Base-by-base conservation (phyloP, 37 sponge, comb jelly and placozoan genomes). In the Agelas oroides region DNA sequence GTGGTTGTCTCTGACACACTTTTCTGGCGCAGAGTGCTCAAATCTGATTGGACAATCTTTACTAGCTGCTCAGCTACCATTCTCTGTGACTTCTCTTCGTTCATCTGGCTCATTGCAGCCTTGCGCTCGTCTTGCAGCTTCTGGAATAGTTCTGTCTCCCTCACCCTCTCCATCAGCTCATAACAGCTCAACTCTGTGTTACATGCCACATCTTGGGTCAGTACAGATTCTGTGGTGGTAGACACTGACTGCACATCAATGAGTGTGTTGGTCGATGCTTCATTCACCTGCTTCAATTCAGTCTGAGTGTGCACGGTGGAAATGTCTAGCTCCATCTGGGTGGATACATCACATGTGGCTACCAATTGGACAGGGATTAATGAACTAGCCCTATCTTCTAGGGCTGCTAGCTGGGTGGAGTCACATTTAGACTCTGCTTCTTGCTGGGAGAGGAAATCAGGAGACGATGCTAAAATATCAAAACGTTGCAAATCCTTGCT, bases 11-110 rank as follows among this genome's bases (percentile, higher is more conserved):
- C 90, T 12, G 59, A 30, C 1, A 84, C 62, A 62, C 84, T 80
- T 30, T 65, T 57, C 70, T 74, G 67, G 23, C 84, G 81, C 27
- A 86, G 60, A 35, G 39, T 79, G 2, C 34, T 70, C 54, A 89
- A 38, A 52, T 95, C 95, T 31, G 80, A 87, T 57, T 95, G 92
- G 46, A 91, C 75, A 17, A 95, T 95, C 27, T 74, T 76, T 0
- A 53, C 69, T 59, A 95, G 71, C 30, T 95, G 73, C 40, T 95
- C 92, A 8, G 85, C 85, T 61, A 95, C 92, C 83, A 91, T 62
- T 41, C 87, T 39, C 53, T 91, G 77, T 20, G 95, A 89, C 65
- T 71, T 85, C 56, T 88, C 95, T 35, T 88, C 41, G 32, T 84
- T 95, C 65, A 91, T 40, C 39, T 69, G 56, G 6, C 5, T 53